Base-by-base conservation (phyloP, 92 coral and sea anemone genomes). In the Micromussa lordhowensis region DNA sequence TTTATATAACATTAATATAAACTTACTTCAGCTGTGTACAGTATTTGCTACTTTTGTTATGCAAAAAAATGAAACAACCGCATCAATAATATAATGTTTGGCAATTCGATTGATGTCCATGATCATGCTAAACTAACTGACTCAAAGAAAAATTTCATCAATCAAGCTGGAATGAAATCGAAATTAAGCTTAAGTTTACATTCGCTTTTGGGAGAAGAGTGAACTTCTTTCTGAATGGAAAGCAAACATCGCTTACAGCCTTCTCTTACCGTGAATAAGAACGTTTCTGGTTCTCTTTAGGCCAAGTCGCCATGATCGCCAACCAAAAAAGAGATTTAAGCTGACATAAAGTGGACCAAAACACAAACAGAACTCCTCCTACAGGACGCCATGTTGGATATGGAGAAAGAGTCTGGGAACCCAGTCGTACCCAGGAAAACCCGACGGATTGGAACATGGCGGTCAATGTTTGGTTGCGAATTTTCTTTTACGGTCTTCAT, bases 401-500 rank as follows among this genome's bases (percentile, higher is more conserved):
- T 34, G 10, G 51, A 64, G 66, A 17, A 1, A 34, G 71, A 71
- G 71, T 49, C 81, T 78, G 63, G 59, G 53, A 12, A 13, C 31
- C n/a, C 13, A 26, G 30, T 14, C 59, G 38, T 19, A 40, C 63
- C 80, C 31, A 14, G 58, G 58, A 1, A 21, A 76, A 14, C 26
- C 29, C 82, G 29, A 79, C 1, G 40, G 69, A 18, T 35, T 6
- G 26, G 24, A 26, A 44, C 12, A 87, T 82, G 93, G 91, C 88
- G 59, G 82, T 92, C 15, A 88, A 76, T 57, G n/a, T n/a, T n/a
- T n/a, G n/a, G n/a, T n/a, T n/a, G n/a, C n/a, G n/a, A n/a, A n/a
- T n/a, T 29, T 85, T 88, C 59, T 59, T 88, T 80, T 85, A 88
- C 64, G 90, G 94, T 9, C 70, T 88, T 53, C 92, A 88, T 68